Base-by-base conservation (phyloP, 1,140 invertebrate species). In the Helicoverpa zea region DNA sequence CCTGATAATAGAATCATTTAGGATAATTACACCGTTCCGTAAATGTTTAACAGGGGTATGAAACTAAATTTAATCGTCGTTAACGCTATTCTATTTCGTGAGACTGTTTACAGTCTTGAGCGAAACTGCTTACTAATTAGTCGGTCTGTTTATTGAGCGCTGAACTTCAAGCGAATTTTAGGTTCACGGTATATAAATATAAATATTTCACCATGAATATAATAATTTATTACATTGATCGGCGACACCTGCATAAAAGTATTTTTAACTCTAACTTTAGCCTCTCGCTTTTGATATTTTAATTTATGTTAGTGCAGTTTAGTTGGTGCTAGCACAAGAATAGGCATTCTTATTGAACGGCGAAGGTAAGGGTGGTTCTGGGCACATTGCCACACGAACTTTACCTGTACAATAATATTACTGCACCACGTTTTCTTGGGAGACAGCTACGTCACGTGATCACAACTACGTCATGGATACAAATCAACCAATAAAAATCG, bases 361-460 rank as follows among this genome's bases (percentile, higher is more conserved):
- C 77, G 80, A 84, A 88, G 82, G 79, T 79, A 74, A 74, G 78
- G 68, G 75, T 73, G 81, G 83, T 86, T 81, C 84, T 84, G 89
- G 89, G 90, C 89, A 89, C 61, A 72, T 83, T 91, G 90, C 90
- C 90, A 91, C 90, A 91, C 87, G 89, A 88, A 89, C 66, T 18
- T 29, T 70, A 61, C 72, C 59, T 49, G 72, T 81, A 81, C 76
- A 47, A 47, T 47, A 66, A 66, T 43, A 47, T 10, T 66, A 43
- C 13, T 47, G 54, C 70, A 58, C 75, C 63, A 66, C 9, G 63
- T 66, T 49, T 66, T 47, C 35, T 66, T 47, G 1, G 63, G 35
- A 35, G 1, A 18, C 47, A 63, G 35, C 13, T 73, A 54, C 18
- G 58, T 61, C 23, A 61, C 58, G 23, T 35, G 18, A 43, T 14